These are phyloP conservation scores for Azemiops feae DNA, from an alignment of 2,113 vertebrate species.

Conservation along the genomic window DNA sequence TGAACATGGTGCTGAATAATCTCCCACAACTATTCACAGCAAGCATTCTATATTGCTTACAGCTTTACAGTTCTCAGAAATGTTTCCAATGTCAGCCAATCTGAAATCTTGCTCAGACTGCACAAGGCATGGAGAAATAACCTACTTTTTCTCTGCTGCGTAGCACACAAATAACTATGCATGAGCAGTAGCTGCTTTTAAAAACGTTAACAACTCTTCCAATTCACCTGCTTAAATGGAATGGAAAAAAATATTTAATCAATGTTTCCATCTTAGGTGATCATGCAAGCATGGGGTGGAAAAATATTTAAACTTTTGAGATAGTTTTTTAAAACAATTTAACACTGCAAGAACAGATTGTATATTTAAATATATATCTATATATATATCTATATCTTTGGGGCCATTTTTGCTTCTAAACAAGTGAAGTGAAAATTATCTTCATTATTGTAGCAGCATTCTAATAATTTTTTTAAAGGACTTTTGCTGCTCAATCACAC, in stretches of 20 bases:
- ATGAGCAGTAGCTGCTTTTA: neutral
- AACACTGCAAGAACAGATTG: neutral
- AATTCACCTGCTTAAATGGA: neutral
- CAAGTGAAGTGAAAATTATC: neutral
- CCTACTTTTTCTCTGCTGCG: neutral
- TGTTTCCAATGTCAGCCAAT: conserved; percentile 34
- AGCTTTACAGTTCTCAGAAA: neutral
- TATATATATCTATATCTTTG: conserved; percentile 1
- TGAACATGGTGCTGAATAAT: neutral
- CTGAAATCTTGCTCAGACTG: conserved; percentile 53
- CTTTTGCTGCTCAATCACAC: conserved; percentile 24
- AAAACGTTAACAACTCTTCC: neutral
- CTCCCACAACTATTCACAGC: rapidly evolving
- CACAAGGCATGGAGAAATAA: neutral
- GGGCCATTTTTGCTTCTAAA: conserved; percentile 20
- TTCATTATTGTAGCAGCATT: conserved; percentile 25
- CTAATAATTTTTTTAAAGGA: neutral
- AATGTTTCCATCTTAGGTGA: conserved; percentile 4
- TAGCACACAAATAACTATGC: conserved; percentile 19
- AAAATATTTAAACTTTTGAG: neutral
- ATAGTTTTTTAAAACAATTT: neutral
- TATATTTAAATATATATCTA: conserved; percentile 10
- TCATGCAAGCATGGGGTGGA: neutral
- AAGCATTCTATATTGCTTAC: neutral
- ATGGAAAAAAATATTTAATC: neutral